phyloP scores from a whole-genome alignment of 2,888 invertebrate genomes.

The Tricholauxania praeusta region DNA sequence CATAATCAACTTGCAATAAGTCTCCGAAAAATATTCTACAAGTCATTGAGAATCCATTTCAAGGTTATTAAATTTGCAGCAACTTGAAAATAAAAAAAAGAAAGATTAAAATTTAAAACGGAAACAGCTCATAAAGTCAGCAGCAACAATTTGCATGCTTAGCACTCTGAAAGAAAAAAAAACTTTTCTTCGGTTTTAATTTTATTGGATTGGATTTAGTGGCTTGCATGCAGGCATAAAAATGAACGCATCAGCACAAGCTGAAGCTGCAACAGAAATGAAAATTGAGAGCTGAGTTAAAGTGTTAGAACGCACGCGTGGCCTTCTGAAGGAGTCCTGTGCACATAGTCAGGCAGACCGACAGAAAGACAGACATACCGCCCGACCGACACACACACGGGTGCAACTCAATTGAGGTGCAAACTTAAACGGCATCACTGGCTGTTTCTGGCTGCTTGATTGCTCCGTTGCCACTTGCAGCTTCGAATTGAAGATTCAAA shows the following conservation, averaged over 20 bases:
- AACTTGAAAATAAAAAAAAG: not conserved
- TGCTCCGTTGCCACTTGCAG: not conserved
- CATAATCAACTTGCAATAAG: too few relatives aligned
- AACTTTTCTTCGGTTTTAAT: slow-evolving; percentile 30
- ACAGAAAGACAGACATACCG: not conserved
- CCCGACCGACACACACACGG: not conserved
- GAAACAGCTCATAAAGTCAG: not conserved
- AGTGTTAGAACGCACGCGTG: slow-evolving; percentile 28
- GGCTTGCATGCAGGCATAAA: slow-evolving; percentile 14
- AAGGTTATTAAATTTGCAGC: slow-evolving; percentile 3
- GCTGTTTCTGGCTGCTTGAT: not conserved
- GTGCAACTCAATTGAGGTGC: slow-evolving; percentile 18
- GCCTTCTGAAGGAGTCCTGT: not conserved
- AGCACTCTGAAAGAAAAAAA: not conserved
- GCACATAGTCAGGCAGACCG: not conserved
- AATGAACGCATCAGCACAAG: not conserved
- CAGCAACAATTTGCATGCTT: slow-evolving; percentile 13
- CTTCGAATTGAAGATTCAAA: slow-evolving; percentile 17
- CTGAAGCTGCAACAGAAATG: slow-evolving; percentile 15
- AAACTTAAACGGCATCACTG: slow-evolving; percentile 11
- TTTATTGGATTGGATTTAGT: slow-evolving; percentile 25
- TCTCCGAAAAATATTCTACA: too few relatives aligned
- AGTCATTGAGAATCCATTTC: not conserved
- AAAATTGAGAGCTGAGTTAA: not conserved
- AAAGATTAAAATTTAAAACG: not conserved